phyloP scores from a whole-genome alignment of 2,888 invertebrate genomes.

The Drosophila pseudotakahashii region DNA sequence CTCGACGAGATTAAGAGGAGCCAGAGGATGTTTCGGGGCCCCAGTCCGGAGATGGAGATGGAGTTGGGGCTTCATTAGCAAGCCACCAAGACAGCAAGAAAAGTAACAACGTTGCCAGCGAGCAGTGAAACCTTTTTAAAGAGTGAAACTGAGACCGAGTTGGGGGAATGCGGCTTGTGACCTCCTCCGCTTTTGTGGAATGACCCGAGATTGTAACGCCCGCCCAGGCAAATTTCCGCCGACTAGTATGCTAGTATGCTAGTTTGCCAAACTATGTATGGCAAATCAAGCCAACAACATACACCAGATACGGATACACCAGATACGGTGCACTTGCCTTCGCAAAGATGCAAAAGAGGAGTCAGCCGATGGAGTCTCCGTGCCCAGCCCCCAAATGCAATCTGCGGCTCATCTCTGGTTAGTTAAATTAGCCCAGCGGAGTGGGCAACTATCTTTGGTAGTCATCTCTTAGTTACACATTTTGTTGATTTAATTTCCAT shows the following conservation, averaged over 20 bases:
- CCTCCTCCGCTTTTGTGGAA: slow-evolving; percentile 61
- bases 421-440: slow-evolving; percentile 71
- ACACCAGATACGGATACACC: slow-evolving; percentile 45
- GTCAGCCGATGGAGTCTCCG: not conserved
- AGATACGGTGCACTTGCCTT: slow-evolving; percentile 49
- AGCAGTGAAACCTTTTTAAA: slow-evolving; percentile 79
- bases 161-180: slow-evolving; percentile 65
- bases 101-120: slow-evolving; percentile 3
- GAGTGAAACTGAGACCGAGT: slow-evolving; percentile 68
- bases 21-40: slow-evolving; percentile 14
- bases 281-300: slow-evolving; percentile 65
- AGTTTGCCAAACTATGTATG: slow-evolving; percentile 54
- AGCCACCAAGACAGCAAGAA: slow-evolving; percentile 23
- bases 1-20: slow-evolving; percentile 29
- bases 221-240: slow-evolving; percentile 58
- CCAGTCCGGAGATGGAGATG: not conserved
- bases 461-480: slow-evolving; percentile 74
- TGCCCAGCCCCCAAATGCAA: slow-evolving; percentile 39
- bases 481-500: slow-evolving; percentile 77
- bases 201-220: slow-evolving; percentile 79
- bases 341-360: slow-evolving; percentile 19
- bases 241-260: slow-evolving; percentile 28
- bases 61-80: slow-evolving; percentile 70
- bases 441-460: slow-evolving; percentile 65
- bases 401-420: slow-evolving; percentile 49